Percentiles rank a stretch among this genome's conserved stretches.
phyloP scores from a whole-genome alignment of 2,113 vertebrate species.

The Riparia riparia region DNA sequence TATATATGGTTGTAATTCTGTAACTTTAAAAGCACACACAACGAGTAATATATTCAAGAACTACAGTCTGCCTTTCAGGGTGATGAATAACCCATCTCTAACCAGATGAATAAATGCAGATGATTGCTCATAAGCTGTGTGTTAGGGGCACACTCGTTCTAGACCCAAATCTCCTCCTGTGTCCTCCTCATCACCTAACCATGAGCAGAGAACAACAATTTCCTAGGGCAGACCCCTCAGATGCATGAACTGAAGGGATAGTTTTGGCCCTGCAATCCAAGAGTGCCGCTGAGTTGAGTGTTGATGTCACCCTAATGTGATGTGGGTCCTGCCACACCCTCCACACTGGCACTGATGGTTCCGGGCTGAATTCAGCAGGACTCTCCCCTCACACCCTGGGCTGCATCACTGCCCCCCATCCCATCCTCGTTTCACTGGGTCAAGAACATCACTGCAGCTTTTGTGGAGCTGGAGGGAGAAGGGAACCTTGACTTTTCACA shows the following conservation, averaged over 20 bases:
- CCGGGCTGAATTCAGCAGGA: not conserved
- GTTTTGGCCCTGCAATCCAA: not conserved
- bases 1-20: not conserved
- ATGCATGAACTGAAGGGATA: not conserved
- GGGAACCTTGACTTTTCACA: not conserved
- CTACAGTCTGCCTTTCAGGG: not conserved
- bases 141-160: not conserved
- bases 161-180: not conserved
- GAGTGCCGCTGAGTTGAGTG: not conserved
- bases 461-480: not conserved
- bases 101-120: not conserved
- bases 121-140: not conserved
- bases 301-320: rapidly evolving
- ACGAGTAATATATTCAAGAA: not conserved
- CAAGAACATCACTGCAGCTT: not conserved
- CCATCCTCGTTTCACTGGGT: not conserved
- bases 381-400: not conserved
- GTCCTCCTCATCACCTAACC: rapidly evolving
- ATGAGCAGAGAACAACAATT: not conserved
- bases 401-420: not conserved
- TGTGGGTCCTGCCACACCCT: not conserved
- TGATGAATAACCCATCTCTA: not conserved
- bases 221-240: not conserved
- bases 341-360: not conserved
- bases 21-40: not conserved